These are phyloP conservation scores for Noctua comes DNA, from an alignment of 2,888 invertebrate genomes.

Conservation along the genomic window DNA sequence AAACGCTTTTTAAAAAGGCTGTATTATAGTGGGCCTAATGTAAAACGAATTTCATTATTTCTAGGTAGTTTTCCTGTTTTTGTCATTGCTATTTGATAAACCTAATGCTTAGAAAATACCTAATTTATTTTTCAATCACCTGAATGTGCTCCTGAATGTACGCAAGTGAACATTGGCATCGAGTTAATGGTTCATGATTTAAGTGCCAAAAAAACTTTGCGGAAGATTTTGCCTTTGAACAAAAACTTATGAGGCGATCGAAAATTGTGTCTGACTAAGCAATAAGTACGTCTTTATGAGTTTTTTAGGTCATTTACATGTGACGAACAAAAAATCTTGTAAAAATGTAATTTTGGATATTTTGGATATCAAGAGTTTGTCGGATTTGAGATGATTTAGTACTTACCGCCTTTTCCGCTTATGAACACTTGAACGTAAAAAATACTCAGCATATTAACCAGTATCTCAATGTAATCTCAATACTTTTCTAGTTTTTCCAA, in stretches of 20 bases:
- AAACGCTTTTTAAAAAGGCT: not conserved
- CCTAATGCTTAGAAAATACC: not conserved
- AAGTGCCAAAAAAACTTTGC: constrained; percentile 55
- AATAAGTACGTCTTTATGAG: constrained; percentile 20
- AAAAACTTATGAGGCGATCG: constrained; percentile 70
- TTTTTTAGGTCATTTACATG: constrained; percentile 30
- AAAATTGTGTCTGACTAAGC: constrained; percentile 58
- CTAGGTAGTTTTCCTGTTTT: no score
- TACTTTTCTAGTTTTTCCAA: not conserved
- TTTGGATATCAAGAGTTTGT: not conserved
- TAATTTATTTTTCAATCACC: not conserved
- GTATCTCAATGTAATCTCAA: not conserved
- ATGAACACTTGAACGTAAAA: not conserved
- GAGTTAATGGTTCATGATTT: constrained; percentile 52
- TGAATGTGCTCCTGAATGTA: constrained; percentile 26
- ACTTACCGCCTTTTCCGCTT: not conserved
- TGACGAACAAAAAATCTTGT: constrained; percentile 12
- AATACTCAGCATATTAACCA: not conserved
- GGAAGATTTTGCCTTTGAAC: constrained; percentile 63
- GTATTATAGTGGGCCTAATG: not conserved
- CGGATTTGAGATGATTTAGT: not conserved
- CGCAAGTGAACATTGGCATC: constrained; percentile 43
- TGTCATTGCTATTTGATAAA: no score
- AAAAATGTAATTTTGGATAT: not conserved
- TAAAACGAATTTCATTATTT: not conserved